Conservation (phyloP, 1,140 invertebrate species). For the Tetragnatha versicolor region DNA sequence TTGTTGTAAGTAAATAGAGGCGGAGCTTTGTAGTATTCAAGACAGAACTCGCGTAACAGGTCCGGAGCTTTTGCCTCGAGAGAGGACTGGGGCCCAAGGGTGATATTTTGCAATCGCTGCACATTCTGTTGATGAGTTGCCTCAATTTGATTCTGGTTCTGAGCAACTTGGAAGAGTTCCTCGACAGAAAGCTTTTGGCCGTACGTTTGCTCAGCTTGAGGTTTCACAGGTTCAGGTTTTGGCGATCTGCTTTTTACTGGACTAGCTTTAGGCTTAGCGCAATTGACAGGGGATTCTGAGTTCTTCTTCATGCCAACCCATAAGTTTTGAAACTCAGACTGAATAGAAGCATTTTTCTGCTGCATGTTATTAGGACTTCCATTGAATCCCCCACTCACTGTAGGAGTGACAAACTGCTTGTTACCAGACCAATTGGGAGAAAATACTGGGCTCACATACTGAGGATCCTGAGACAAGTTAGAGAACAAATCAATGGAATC, state of each 20-base stretch:
- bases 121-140: neutral
- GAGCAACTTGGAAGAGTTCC: slow-evolving; percentile 38
- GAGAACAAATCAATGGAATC: slow-evolving; percentile 20
- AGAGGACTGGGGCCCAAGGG: too few species aligned
- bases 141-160: neutral
- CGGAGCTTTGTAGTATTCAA: neutral
- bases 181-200: slow-evolving; percentile 35
- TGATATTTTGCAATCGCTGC: neutral
- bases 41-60: neutral
- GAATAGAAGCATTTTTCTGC: neutral
- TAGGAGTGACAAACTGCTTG: slow-evolving; percentile 50
- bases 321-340: slow-evolving; percentile 22
- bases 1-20: slow-evolving; percentile 26
- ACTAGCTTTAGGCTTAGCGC: neutral
- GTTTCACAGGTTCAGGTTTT: neutral
- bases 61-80: neutral
- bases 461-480: neutral
- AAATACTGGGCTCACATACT: neutral
- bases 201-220: neutral
- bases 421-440: slow-evolving; percentile 10
- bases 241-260: neutral
- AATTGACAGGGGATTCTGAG: neutral
- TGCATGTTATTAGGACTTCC: neutral
- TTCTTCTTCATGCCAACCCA: slow-evolving; percentile 14
- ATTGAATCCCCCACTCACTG: slow-evolving; percentile 25